Base-by-base conservation (phyloP, 1,140 invertebrate genomes). In the Gonioctena quinquepunctata region DNA sequence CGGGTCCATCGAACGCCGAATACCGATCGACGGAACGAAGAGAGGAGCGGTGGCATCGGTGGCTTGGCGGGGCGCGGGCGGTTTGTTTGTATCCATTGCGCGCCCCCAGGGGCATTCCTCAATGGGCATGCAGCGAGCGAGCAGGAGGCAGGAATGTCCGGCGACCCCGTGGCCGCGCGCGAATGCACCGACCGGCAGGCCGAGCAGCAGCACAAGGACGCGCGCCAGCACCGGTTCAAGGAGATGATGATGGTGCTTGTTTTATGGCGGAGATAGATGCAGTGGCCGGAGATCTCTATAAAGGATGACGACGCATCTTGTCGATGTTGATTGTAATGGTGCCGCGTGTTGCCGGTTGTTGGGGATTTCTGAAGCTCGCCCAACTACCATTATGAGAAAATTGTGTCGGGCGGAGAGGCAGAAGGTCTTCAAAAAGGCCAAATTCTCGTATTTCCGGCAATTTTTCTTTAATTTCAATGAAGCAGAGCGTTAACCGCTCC, bases 31-130 rank as follows among this genome's bases (percentile, higher is more conserved):
- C n/a, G n/a, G n/a, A n/a, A n/a, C n/a, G n/a, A n/a, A n/a, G n/a
- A n/a, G n/a, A n/a, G n/a, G n/a, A n/a, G n/a, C n/a, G n/a, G n/a
- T n/a, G n/a, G n/a, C n/a, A n/a, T n/a, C n/a, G n/a, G n/a, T n/a
- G n/a, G n/a, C n/a, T 68, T 63, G 64, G 73, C 19, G 74, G 67
- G 73, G 73, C 57, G 68, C 73, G 68, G 75, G 71, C 75, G 73
- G 75, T 75, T 71, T 78, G 77, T 78, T 78, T 78, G 77, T 78
- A 74, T 76, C 76, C 76, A 74, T 75, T 73, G 73, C 59, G 64
- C 59, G 61, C 69, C 77, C 77, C 69, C 66, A 71, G 77, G 77
- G 77, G 77, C 75, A 78, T 78, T 78, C 77, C 74, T 75, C 71
- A 71, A 72, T 71, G 67, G 33, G 33, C 33, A n/a, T n/a, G n/a